Base-by-base conservation (phyloP, 1,140 invertebrate species). In the Phocides pigmalion region DNA sequence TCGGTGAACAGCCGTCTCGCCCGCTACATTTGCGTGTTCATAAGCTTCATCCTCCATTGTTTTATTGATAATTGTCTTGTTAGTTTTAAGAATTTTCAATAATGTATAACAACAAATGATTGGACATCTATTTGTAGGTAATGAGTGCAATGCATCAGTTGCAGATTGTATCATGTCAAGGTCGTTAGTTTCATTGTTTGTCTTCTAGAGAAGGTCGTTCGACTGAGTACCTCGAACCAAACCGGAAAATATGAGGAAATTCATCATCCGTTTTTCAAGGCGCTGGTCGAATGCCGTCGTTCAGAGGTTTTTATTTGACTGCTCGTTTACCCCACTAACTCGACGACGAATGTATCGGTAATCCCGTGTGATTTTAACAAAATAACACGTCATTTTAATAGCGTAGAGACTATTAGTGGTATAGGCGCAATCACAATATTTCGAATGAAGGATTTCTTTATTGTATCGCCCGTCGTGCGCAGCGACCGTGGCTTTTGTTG, bases 1-100 rank as follows among this genome's bases (percentile, higher is more conserved):
- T 91, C 89, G 89, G 89, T 79, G 78, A 78, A 87, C 83, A 89
- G 84, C 89, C 89, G 89, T 89, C 84, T 87, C 73, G 89, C 85
- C 87, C 83, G 81, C 81, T 81, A 82, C 80, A 81, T 73, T 79
- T 76, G 71, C 66, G 74, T 70, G 56, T 67, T 74, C 68, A 82
- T 77, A 74, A 77, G 44, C 63, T 78, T 79, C 74, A 70, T 72
- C 73, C 70, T 70, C 70, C 68, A 76, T 87, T 79, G 74, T 77
- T 62, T 54, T 62, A 61, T 80, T 74, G 46, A 41, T 49, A 54
- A 53, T 72, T 71, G 64, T 76, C 66, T 73, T 78, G 70, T 68
- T 74, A 66, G 66, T 76, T 79, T 83, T 71, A 67, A 74, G 70
- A 76, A 72, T 78, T 81, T 72, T 81, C 76, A 82, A 70, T 84